phyloP scores from a whole-genome alignment of 2,888 invertebrate species.

The Lydus trimaculatus region DNA sequence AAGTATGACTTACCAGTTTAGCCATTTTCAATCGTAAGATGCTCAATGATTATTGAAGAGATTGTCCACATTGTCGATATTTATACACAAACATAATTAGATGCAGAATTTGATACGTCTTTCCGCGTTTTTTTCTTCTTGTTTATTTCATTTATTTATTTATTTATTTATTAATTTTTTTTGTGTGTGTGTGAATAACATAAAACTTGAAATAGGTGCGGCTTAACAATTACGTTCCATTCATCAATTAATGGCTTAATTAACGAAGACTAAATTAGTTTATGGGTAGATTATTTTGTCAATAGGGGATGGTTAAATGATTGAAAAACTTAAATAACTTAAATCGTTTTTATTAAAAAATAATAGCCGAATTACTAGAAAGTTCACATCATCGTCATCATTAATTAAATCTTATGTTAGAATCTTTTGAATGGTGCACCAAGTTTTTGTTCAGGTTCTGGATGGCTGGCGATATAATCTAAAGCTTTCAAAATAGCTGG shows the following conservation, averaged over 20 bases:
- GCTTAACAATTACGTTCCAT: neutral
- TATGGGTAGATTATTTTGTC: too few relatives aligned
- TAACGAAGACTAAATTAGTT: neutral
- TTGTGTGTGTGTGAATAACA: neutral
- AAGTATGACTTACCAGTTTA: neutral
- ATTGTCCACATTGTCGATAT: neutral
- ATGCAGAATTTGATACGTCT: neutral
- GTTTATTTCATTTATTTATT: neutral
- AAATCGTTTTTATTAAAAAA: neutral
- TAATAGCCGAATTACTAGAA: neutral
- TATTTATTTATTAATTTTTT: neutral
- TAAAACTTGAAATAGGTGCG: neutral
- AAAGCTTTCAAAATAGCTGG: slow-evolving; percentile 46
- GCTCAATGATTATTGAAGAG: neutral
- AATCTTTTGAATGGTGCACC: neutral
- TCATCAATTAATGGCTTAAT: neutral
- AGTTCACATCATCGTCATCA: neutral
- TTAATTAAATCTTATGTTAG: neutral
- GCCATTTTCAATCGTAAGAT: neutral
- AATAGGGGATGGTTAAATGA: too few relatives aligned
- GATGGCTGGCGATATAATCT: slow-evolving; percentile 59
- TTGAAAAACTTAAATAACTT: too few relatives aligned
- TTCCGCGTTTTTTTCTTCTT: neutral
- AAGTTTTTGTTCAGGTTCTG: slow-evolving; percentile 47
- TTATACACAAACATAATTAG: neutral